Conservation (phyloP, 2,888 invertebrate species). For the Nomada flava region DNA sequence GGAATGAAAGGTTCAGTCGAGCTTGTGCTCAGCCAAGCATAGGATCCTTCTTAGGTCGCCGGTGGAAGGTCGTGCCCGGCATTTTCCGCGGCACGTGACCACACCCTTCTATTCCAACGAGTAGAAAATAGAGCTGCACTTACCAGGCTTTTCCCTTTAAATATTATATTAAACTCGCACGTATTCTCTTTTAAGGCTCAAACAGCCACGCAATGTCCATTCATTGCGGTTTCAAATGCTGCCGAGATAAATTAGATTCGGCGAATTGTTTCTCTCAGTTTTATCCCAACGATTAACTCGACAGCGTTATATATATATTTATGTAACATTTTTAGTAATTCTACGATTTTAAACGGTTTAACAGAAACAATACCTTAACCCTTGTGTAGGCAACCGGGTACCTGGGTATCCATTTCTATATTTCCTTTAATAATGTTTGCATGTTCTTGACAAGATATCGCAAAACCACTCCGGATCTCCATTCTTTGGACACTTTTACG, state of each 20-base stretch:
- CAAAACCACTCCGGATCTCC: too few species aligned
- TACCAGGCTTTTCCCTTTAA: conserved; percentile 71
- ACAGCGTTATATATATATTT: background rate
- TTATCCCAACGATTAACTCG: background rate
- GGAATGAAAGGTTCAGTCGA: conserved; percentile 62
- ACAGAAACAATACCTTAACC: too few species aligned
- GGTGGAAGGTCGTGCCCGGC: conserved; percentile 70
- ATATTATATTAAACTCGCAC: conserved; percentile 76
- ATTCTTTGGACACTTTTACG: too few species aligned
- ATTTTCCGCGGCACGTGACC: conserved; percentile 77
- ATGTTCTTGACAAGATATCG: too few species aligned
- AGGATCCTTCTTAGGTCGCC: conserved; percentile 59
- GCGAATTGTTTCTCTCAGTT: background rate
- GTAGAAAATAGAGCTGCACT: conserved; percentile 72
- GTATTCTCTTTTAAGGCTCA: conserved; percentile 60
- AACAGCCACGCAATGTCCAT: conserved; percentile 50
- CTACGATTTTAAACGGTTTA: background rate
- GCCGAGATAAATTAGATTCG: conserved; percentile 11
- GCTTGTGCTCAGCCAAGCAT: conserved; percentile 41
- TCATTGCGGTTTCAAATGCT: conserved; percentile 14
- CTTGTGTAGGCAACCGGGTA: too few species aligned
- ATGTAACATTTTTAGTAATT: background rate
- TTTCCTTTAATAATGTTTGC: too few species aligned
- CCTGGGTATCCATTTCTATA: too few species aligned
- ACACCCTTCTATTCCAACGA: conserved; percentile 65